phyloP scores from a whole-genome alignment of 2,113 vertebrate species.

The Coturnix japonica region DNA sequence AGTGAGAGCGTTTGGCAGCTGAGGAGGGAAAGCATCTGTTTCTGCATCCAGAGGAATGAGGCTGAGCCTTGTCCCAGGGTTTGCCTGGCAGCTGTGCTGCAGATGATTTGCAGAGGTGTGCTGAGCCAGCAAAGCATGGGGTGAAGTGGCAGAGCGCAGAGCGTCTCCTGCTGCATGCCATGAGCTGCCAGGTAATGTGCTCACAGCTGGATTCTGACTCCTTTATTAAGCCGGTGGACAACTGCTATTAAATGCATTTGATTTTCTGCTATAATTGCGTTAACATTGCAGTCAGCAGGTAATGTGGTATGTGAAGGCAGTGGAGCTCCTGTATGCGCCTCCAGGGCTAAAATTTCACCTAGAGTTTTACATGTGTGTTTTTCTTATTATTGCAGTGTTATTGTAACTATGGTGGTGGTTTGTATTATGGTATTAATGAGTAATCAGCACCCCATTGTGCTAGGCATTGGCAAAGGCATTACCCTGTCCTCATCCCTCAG shows the following conservation, averaged over 20 bases:
- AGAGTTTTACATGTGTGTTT: not conserved
- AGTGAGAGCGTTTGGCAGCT: slow-evolving; percentile 7
- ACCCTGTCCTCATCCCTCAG: not conserved
- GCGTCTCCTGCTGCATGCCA: not conserved
- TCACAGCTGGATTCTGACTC: not conserved
- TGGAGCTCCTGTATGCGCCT: not conserved
- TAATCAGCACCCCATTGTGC: slow-evolving; percentile 10
- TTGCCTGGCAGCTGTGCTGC: not conserved
- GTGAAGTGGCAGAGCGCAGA: accelerated
- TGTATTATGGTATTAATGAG: slow-evolving; percentile 1
- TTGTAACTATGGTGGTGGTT: not conserved
- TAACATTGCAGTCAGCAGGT: accelerated
- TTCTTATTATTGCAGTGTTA: slow-evolving; percentile 22
- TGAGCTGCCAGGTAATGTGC: not conserved
- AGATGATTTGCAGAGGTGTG: not conserved
- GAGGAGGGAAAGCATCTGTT: slow-evolving; percentile 26
- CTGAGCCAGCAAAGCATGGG: not conserved
- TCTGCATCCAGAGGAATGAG: not conserved
- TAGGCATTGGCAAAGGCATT: slow-evolving; percentile 6
- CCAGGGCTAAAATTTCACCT: not conserved
- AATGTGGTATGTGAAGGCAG: not conserved
- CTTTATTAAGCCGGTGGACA: not conserved
- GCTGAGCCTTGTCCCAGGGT: not conserved
- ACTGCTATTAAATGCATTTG: not conserved
- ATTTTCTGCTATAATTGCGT: not conserved